Evolutionary conservation across 2,888 invertebrate species (phyloP), one percentile per base, ranked within the genome.

Genomic region (Agrenia bidenticulata): DNA sequence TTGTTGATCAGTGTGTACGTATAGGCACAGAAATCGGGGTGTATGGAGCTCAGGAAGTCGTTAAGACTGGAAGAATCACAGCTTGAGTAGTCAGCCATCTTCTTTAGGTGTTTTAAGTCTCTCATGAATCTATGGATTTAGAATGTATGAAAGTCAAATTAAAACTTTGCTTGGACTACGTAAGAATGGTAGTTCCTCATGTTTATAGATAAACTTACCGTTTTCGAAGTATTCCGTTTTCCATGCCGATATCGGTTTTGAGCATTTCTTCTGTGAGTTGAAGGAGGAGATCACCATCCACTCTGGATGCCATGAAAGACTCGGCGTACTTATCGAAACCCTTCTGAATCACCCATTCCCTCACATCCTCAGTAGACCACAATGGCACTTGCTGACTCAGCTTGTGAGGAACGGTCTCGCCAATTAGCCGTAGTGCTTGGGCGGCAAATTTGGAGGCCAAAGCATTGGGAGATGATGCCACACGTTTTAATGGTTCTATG

Each of bases 291-390:
- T 99, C 99, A 7, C 98, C 98, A 80, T 99, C 99, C 32, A 99
- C 97, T 80, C 92, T 86, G 78, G 95, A 94, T 62, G 91, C 90
- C 51, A 88, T 86, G 79, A 99, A 98, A 79, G 89, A 89, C 1
- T 82, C 84, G 1, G 90, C 88, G 77, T 89, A 94, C 78, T 90
- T 89, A 17, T 86, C 85, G 80, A 97, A 98, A 0, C 96, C 96
- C 77, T 96, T 95, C 84, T 98, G 97, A 79, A 93, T 94, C 0
- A 99, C 94, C 98, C 98, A 99, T 81, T 97, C 95, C 76, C 90
- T 85, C 0, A 99, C 98, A 80, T 99, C 98, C 80, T 93, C 93
- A 21, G 89, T 89, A 0, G 94, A 94, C 99, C 99, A 99, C 7
- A 97, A 84, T 0, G 98, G 98, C 45, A 98, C 97, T 81, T 98